A percentile compares a stretch with the other conserved stretches of the same genome.
Evolutionary conservation across 2,797 vertebrate genomes (phyloP).

Genomic region (Acanthopagrus latus): DNA sequence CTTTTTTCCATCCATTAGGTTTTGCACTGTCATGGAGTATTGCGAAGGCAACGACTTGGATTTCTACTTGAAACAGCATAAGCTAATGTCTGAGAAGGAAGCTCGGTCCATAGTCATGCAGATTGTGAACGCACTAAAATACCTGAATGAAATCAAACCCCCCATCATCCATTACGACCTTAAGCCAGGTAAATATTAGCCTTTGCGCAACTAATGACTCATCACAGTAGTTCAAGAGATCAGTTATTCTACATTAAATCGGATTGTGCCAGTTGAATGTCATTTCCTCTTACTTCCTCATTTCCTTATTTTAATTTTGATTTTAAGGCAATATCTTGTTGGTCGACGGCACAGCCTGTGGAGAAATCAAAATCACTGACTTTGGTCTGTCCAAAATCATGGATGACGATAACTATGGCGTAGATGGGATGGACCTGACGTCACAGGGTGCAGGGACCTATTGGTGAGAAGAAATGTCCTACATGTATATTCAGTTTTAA

Average conservation of each 20-base stretch:
- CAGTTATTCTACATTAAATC: not conserved
- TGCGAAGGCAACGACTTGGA: slow-evolving; percentile 99
- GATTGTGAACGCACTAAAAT: slow-evolving; percentile 99
- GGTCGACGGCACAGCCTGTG: slow-evolving; percentile 98
- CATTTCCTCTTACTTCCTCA: not conserved
- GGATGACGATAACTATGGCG: slow-evolving; percentile 99
- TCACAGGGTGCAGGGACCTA: slow-evolving; percentile 99
- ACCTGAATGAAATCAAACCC: slow-evolving; percentile 99
- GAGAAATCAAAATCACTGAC: slow-evolving; percentile 99
- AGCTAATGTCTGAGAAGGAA: slow-evolving; percentile 99
- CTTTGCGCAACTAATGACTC: not conserved
- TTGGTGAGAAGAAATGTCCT: slow-evolving; percentile 86
- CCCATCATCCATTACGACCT: slow-evolving; percentile 99
- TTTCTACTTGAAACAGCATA: slow-evolving; percentile 99
- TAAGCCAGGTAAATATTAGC: slow-evolving; percentile 90
- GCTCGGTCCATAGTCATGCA: slow-evolving; percentile 99
- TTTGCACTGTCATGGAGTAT: slow-evolving; percentile 99
- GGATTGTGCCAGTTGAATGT: not conserved
- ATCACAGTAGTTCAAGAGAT: not conserved
- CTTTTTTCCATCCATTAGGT: slow-evolving; percentile 78
- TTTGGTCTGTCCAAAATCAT: slow-evolving; percentile 99
- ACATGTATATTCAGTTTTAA: not conserved
- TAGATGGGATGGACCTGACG: slow-evolving; percentile 99
- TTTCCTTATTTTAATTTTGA: not conserved
- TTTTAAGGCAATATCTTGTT: slow-evolving; percentile 95